Evolutionary conservation across 2,888 invertebrate species (phyloP).

Genomic region (Leptinotarsa rubiginosa): DNA sequence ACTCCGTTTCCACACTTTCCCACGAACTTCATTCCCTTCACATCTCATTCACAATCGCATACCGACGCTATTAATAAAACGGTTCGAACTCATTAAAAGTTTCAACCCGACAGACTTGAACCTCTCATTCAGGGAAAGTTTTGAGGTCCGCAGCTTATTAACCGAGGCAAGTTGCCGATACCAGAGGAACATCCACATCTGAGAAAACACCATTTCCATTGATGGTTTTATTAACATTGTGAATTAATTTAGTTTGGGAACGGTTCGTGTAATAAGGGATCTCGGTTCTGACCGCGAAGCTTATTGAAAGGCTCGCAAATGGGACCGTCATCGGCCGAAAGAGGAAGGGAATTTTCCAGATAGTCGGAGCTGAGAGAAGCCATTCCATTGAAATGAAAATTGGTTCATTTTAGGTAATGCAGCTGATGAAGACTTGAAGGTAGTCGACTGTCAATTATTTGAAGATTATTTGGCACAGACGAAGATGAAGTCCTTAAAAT

Average conservation of each 20-base stretch:
- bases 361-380: background rate
- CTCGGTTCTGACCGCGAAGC: background rate
- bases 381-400: background rate
- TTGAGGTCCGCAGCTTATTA: conserved; percentile 41
- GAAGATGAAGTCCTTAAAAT: no score
- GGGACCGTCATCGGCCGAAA: background rate
- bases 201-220: conserved; percentile 40
- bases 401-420: no score
- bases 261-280: background rate
- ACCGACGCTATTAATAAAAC: conserved; percentile 44
- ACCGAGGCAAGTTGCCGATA: conserved; percentile 36
- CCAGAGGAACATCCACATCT: conserved; percentile 31
- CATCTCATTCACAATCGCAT: conserved; percentile 21
- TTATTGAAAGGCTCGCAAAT: no score
- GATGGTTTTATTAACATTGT: conserved; percentile 37
- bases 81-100: conserved; percentile 49
- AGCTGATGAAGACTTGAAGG: no score
- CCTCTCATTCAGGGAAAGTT: conserved; percentile 28
- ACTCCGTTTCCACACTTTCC: conserved; percentile 10
- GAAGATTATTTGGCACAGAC: no score
- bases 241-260: conserved; percentile 33
- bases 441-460: no score
- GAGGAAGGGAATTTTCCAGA: background rate
- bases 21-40: background rate
- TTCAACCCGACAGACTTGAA: conserved; percentile 40